A percentile compares a stretch with the other conserved stretches of the same genome.
These are phyloP conservation scores for Synanthedon formicaeformis DNA, from an alignment of 2,888 invertebrate species.

Conservation along the genomic window DNA sequence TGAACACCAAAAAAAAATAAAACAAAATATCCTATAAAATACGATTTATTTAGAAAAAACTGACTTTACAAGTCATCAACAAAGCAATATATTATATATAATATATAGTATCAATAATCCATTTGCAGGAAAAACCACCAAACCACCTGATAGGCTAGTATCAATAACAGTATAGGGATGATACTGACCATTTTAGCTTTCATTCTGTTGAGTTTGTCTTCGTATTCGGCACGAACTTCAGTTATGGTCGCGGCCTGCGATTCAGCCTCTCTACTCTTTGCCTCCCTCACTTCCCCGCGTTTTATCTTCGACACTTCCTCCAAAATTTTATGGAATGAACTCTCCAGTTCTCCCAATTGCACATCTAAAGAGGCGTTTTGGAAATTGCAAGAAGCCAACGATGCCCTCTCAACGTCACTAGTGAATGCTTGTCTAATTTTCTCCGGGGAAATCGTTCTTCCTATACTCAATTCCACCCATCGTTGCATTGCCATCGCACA, in stretches of 20 bases:
- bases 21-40: conserved; percentile 51
- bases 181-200: conserved; percentile 85
- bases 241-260: conserved; percentile 44
- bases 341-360: conserved; percentile 50
- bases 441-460: conserved; percentile 39
- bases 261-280: conserved; percentile 12
- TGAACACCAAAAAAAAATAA: conserved; percentile 44
- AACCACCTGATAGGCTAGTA: conserved; percentile 59
- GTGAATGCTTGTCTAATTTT: conserved; percentile 51
- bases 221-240: conserved; percentile 76
- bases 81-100: conserved; percentile 15
- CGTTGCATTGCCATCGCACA: conserved; percentile 48
- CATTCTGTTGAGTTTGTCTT: conserved; percentile 81
- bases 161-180: conserved; percentile 52
- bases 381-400: conserved; percentile 30
- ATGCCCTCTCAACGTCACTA: conserved; percentile 32
- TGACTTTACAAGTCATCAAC: conserved; percentile 33
- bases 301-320: conserved; percentile 39
- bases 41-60: conserved; percentile 33
- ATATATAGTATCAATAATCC: conserved; percentile 29
- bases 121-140: conserved; percentile 62
- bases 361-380: conserved; percentile 50
- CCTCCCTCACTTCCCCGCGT: conserved; percentile 23
- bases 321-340: conserved; percentile 47
- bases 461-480: conserved; percentile 50